Evolutionary conservation across 2,797 vertebrate genomes (phyloP), one percentile per base, ranked within the genome.

Genomic region (Centropyge bicolor): DNA sequence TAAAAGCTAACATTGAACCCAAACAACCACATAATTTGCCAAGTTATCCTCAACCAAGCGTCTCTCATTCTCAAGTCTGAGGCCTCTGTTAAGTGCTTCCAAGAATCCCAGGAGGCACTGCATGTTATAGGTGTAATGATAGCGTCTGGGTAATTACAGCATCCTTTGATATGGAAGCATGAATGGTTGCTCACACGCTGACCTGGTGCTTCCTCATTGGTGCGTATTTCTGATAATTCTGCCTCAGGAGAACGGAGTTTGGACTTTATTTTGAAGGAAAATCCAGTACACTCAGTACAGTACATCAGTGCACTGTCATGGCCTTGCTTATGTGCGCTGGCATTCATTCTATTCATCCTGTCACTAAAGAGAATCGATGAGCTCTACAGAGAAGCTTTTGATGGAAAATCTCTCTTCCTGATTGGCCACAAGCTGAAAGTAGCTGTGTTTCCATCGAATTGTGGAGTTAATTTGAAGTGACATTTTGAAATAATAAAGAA

Each of bases 71-170:
- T 71, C 49, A 69, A 35, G 69, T 79, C 76, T 81, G 43, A 78
- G 52, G 75, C 78, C 66, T 66, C 64, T 81, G 78, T 87, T 46
- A 84, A 81, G 86, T 83, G 74, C 59, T 63, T 87, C 78, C 83
- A 85, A 82, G 71, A 78, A 86, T 70, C 60, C 71, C 57, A 80
- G 60, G 64, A 85, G 61, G 65, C 63, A 12, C 31, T 63, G 68
- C 61, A 36, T 71, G 65, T 78, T 80, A 74, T 54, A 41, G 68
- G 72, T 19, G 67, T 83, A 83, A 89, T 84, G 82, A 84, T 68
- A 71, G 79, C 71, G 69, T 72, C 80, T 62, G 70, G 45, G 41
- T 88, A 84, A 89, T 89, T 82, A 82, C 80, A 79, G 86, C 54
- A 72, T 70, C 65, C 68, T 76, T 46, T 52, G 65, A 80, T 67